These are phyloP conservation scores for Lamellibrachia columna DNA, from an alignment of 2,888 invertebrate genomes.

Conservation along the genomic window DNA sequence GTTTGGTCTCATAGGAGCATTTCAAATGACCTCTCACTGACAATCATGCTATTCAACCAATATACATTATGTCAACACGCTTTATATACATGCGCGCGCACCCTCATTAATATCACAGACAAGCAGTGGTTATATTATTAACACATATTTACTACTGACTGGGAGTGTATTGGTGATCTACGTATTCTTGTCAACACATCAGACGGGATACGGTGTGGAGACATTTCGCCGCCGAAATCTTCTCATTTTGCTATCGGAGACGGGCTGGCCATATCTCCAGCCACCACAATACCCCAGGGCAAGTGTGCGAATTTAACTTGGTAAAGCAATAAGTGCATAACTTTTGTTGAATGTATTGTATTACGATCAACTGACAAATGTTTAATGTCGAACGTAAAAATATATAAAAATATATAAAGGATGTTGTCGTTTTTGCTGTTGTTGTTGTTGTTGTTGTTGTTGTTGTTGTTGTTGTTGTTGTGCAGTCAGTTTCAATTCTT, in stretches of 20 bases:
- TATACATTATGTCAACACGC: background rate
- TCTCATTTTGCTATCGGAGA: background rate
- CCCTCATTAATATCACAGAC: background rate
- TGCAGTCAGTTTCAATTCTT: background rate
- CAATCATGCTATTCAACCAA: background rate
- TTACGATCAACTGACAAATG: background rate
- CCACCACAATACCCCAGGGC: background rate
- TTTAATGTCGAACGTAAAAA: too few relatives aligned
- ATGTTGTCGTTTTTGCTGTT: too few relatives aligned
- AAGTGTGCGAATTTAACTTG: background rate
- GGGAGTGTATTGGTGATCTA: too few relatives aligned
- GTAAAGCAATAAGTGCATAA: background rate
- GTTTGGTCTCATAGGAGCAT: too few relatives aligned
- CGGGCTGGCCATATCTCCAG: too few relatives aligned
- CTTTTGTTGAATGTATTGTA: background rate
- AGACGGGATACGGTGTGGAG: background rate
- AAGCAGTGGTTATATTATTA: background rate
- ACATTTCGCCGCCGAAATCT: background rate
- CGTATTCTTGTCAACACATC: background rate
- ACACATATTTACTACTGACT: background rate
- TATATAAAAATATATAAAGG: too few relatives aligned
- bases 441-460: too few relatives aligned
- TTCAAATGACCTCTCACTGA: too few relatives aligned
- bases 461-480: too few relatives aligned
- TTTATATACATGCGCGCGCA: background rate